Conservation (phyloP, 1,140 invertebrate species). For the Listronotus bonariensis region DNA sequence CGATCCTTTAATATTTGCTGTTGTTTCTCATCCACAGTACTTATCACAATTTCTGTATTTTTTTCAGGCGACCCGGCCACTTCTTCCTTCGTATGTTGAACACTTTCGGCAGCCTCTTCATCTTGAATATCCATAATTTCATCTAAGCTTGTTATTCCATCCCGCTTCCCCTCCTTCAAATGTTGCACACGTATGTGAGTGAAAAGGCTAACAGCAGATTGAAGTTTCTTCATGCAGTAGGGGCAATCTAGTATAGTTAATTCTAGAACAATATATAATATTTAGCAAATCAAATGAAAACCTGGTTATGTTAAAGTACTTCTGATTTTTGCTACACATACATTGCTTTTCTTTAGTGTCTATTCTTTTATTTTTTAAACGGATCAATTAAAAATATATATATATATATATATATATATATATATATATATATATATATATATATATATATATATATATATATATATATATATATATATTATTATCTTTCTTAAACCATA, state of each 20-base stretch:
- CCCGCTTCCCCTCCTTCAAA: conserved; percentile 62
- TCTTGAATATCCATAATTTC: conserved; percentile 60
- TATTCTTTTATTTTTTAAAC: no score
- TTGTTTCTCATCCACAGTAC: background rate
- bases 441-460: no score
- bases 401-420: no score
- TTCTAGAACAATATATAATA: conserved; percentile 13
- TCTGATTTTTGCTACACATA: no score
- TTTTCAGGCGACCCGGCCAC: background rate
- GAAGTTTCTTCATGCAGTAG: conserved; percentile 70
- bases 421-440: no score
- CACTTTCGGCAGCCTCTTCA: conserved; percentile 49
- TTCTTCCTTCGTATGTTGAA: conserved; percentile 51
- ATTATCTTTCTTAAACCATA: no score
- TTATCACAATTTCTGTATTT: background rate
- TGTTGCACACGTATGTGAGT: conserved; percentile 68
- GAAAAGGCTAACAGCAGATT: conserved; percentile 67
- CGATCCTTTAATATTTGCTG: background rate
- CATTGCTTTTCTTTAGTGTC: no score
- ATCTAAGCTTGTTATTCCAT: conserved; percentile 64
- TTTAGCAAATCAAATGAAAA: no score
- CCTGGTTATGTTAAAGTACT: no score
- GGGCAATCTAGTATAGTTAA: conserved; percentile 62
- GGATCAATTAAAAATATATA: no score
- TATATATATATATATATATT: no score